A percentile compares a stretch with the other conserved stretches of the same genome.
Conservation (phyloP, 1,140 invertebrate species). For the Pentalonia nigronervosa region DNA sequence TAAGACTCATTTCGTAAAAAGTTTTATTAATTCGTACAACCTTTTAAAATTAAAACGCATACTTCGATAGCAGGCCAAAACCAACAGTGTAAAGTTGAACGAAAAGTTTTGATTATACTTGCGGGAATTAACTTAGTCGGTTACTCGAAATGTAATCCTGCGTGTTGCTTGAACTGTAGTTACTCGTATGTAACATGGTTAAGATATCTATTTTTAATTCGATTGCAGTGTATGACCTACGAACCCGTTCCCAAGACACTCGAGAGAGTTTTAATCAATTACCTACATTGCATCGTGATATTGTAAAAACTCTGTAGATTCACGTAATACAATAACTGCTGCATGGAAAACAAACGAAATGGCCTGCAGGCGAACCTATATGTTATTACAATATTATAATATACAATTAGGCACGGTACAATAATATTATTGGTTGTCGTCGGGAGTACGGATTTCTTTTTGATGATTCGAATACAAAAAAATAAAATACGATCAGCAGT, state of each 20-base stretch:
- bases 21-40: conserved; percentile 19
- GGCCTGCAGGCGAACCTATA: background rate
- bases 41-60: conserved; percentile 44
- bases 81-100: conserved; percentile 17
- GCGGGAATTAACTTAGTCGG: conserved; percentile 35
- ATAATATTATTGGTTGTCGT: background rate
- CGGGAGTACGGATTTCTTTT: background rate
- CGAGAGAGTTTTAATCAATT: background rate
- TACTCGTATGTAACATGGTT: conserved; percentile 26
- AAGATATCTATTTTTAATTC: conserved; percentile 39
- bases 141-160: conserved; percentile 14
- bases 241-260: conserved; percentile 5
- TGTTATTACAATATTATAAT: background rate
- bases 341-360: background rate
- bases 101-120: conserved; percentile 46
- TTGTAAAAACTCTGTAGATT: background rate
- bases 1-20: background rate
- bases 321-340: background rate
- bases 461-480: background rate
- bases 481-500: background rate
- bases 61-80: conserved; percentile 22
- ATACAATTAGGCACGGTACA: background rate
- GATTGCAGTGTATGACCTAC: background rate
- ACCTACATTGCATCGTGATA: background rate
- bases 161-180: conserved; percentile 2